phyloP scores from a whole-genome alignment of 1,140 invertebrate species.

The Drosophila pandora region DNA sequence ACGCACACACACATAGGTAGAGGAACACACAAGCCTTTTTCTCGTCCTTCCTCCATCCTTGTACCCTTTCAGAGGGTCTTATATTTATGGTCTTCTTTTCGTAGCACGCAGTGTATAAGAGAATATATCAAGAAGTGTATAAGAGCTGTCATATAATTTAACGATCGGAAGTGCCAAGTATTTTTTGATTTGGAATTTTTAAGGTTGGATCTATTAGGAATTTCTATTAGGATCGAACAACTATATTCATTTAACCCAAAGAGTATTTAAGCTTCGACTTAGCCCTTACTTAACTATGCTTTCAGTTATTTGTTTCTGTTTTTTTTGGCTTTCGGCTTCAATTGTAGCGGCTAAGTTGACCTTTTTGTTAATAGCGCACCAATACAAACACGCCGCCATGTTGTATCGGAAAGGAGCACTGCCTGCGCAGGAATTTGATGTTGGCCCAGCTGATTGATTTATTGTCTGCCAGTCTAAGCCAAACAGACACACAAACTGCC shows the following conservation, averaged over 20 bases:
- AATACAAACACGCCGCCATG: constrained; percentile 26
- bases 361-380: constrained; percentile 65
- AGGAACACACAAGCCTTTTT: constrained; percentile 38
- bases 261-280: no score
- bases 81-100: no score
- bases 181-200: no score
- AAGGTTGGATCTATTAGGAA: no score
- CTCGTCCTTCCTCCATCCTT: not conserved
- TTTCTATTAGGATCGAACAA: no score
- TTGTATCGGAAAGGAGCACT: constrained; percentile 34
- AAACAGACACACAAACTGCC: constrained; percentile 64
- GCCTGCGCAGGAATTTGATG: constrained; percentile 74
- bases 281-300: not conserved
- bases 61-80: not conserved
- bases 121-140: no score
- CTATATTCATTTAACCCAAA: no score
- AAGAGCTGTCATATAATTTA: no score
- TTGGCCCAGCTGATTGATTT: constrained; percentile 79
- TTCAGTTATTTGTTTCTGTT: constrained; percentile 3
- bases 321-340: constrained; percentile 37
- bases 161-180: no score
- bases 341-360: constrained; percentile 67
- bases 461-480: constrained; percentile 65
- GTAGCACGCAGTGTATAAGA: no score
- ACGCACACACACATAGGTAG: no score